phyloP scores from a whole-genome alignment of 1,140 invertebrate species.

The Gonatopus flavifemur region DNA sequence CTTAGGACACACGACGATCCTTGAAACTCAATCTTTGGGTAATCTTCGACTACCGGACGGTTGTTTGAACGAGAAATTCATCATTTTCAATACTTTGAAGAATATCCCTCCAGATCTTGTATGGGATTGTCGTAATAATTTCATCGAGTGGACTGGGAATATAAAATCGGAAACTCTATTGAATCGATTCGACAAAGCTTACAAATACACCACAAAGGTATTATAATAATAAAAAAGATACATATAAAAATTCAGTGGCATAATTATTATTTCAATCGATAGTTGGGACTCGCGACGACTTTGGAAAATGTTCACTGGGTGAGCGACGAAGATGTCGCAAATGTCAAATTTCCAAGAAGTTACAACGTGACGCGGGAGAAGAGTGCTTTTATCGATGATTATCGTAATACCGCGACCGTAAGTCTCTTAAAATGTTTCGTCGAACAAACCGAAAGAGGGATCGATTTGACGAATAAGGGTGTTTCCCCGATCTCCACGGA shows the following conservation, averaged over 20 bases:
- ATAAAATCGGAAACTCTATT: constrained; percentile 35
- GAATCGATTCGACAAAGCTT: constrained; percentile 44
- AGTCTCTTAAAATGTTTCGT: constrained; percentile 62
- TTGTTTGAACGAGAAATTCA: constrained; percentile 40
- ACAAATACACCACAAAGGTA: constrained; percentile 52
- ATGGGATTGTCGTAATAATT: constrained; percentile 52
- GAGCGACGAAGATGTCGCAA: constrained; percentile 59
- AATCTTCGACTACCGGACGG: constrained; percentile 39
- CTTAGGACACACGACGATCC: constrained; percentile 32
- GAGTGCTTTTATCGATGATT: constrained; percentile 65
- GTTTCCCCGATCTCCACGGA: constrained; percentile 40
- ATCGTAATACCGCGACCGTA: constrained; percentile 63
- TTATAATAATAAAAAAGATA: too few species aligned
- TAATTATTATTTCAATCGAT: too few species aligned
- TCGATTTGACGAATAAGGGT: constrained; percentile 14
- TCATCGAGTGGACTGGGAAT: constrained; percentile 43
- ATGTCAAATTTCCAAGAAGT: constrained; percentile 66
- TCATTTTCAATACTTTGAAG: constrained; percentile 40
- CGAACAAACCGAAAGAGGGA: constrained; percentile 35
- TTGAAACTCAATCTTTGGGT: constrained; percentile 42
- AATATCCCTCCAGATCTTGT: constrained; percentile 44
- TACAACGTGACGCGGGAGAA: constrained; percentile 62
- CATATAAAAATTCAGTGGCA: background rate
- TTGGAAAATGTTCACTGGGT: constrained; percentile 65
- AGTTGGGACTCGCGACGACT: constrained; percentile 64